A percentile compares a stretch with the other conserved stretches of the same genome.
phyloP scores from a whole-genome alignment of 1,140 invertebrate species.

The Conopomorpha cramerella region DNA sequence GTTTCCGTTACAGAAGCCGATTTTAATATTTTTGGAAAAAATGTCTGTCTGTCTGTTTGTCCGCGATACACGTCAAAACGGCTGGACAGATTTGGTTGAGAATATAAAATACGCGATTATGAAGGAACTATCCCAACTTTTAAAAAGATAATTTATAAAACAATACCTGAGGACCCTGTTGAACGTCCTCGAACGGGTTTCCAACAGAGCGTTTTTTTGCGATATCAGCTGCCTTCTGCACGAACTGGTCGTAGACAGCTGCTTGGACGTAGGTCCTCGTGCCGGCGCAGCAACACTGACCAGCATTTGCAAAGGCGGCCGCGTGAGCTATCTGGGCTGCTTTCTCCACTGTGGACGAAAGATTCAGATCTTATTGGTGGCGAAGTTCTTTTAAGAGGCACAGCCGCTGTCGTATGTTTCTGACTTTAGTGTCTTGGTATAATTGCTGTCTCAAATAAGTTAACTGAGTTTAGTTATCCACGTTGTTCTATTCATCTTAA shows the following conservation, averaged over 20 bases:
- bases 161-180: constrained; percentile 90
- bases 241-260: constrained; percentile 95
- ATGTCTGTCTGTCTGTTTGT: no score
- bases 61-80: no score
- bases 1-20: no score
- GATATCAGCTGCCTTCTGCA: constrained; percentile 79
- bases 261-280: constrained; percentile 92
- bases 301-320: constrained; percentile 86
- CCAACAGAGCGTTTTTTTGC: constrained; percentile 84
- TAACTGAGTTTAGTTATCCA: constrained; percentile 85
- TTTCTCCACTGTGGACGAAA: constrained; percentile 67
- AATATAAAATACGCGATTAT: no score
- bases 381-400: constrained; percentile 86
- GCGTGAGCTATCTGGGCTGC: constrained; percentile 86
- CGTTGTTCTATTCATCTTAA: constrained; percentile 89
- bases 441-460: no score
- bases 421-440: constrained; percentile 75
- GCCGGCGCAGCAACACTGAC: constrained; percentile 71
- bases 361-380: constrained; percentile 78
- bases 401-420: constrained; percentile 80
- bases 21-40: no score
- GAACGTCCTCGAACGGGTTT: constrained; percentile 87
- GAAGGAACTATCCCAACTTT: no score
- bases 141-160: background rate
- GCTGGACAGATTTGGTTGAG: no score